Evolutionary conservation across 1,140 invertebrate genomes (phyloP), one percentile per base, ranked within the genome.

Genomic region (Saxidomus purpurata): DNA sequence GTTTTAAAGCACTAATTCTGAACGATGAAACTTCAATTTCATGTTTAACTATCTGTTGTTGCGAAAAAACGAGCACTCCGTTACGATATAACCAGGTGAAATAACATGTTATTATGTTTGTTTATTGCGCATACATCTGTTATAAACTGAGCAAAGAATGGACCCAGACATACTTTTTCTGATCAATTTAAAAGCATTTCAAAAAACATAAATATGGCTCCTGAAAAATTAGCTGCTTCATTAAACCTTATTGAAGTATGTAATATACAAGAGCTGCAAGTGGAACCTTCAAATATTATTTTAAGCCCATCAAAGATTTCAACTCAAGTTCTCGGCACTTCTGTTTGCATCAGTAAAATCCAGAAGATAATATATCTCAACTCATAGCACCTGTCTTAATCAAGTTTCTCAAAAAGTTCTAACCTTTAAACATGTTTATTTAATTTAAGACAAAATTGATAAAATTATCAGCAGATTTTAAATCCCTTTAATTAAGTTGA

Each of bases 151-250:
- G 59, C n/a, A 28, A 63, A 11, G 3, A 63, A 63, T 15, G 59
- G 15, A 8, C 59, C 59, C 59, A 63, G 59, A 63, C 59, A 63
- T 22, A 63, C 59, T 8, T 63, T 28, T 28, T 63, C 28, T 63
- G 59, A 63, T 25, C 59, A 63, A 63, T 63, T 63, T 63, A 15
- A 63, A 63, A 63, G 59, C 59, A 63, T 63, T 63, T 63, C n/a
- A 63, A 28, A 63, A 63, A 63, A n/a, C 22, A 63, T 63, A 28
- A 63, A 63, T 28, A 25, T 63, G 59, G 59, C 59, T 63, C 59
- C 59, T 28, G 59, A 63, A 63, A 55, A 63, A 63, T 63, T 63
- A 63, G 59, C 19, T n/a, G 59, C n/a, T 63, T 63, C 6, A n/a
- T 63, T 63, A 28, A 63, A 15, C 25, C 1, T 63, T 63, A 19